These are phyloP conservation scores for Chamaea fasciata DNA, from an alignment of 2,113 vertebrate species.

Conservation along the genomic window DNA sequence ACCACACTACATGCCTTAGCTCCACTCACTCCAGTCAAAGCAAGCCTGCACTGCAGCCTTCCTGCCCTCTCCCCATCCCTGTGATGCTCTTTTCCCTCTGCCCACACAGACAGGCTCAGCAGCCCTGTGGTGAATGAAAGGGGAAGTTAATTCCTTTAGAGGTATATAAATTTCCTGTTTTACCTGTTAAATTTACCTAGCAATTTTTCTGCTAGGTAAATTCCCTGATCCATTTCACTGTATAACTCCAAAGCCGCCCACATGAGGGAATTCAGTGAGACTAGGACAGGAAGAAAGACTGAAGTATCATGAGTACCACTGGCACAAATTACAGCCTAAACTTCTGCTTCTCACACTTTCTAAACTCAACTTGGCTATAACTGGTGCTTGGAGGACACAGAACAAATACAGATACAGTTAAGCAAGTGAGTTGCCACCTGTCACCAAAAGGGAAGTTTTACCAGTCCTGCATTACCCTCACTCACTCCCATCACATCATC, in stretches of 20 bases:
- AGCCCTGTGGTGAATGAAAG: not conserved
- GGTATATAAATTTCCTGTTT: not conserved
- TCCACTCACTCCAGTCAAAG: not conserved
- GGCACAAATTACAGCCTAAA: not conserved
- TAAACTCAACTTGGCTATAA: not conserved
- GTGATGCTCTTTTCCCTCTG: not conserved
- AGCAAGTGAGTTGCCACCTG: not conserved
- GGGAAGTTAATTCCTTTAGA: not conserved
- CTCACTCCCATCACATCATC: not conserved
- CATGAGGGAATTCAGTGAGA: not conserved
- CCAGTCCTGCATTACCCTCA: not conserved
- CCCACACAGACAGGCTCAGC: not conserved
- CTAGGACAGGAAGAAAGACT: not conserved
- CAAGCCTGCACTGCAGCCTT: not conserved
- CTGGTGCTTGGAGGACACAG: not conserved
- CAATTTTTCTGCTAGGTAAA: not conserved
- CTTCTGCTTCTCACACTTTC: not conserved
- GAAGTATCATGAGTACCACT: not conserved
- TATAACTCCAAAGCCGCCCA: not conserved
- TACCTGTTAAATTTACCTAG: too few species aligned
- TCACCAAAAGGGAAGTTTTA: not conserved
- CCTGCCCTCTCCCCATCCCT: not conserved
- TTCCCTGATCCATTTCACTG: not conserved
- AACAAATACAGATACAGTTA: not conserved
- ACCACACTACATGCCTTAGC: rapidly evolving